Base-by-base conservation (phyloP, 2,888 invertebrate genomes). In the Drosophila quinaria region DNA sequence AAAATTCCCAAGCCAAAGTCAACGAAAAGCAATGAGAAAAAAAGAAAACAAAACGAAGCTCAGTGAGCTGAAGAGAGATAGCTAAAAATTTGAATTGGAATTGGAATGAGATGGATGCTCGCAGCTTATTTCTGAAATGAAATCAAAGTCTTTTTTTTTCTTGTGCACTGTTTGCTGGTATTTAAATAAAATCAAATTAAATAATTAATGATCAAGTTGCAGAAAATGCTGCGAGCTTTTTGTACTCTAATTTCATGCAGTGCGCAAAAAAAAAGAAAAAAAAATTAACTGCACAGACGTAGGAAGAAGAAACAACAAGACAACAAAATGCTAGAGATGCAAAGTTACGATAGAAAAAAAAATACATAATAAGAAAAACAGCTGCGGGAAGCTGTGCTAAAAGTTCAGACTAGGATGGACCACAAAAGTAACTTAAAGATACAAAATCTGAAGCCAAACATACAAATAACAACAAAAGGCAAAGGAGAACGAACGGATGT, bases 381-480 rank as follows among this genome's bases (percentile, higher is more conserved):
- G 50, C 68, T 64, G 63, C 63, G 55, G 51, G 61, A 58, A 41
- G 76, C 58, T 58, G 51, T 66, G 54, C 62, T 66, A 60, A 72
- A 74, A 63, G 60, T 73, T 73, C 58, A 62, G 41, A 52, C 39
- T 50, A 22, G 61, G 49, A 55, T 63, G 50, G 68, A 64, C 66
- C 61, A 67, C 74, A 83, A 79, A 80, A 87, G 79, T 81, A 81
- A 70, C 84, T 81, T 65, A 74, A 77, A 83, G 81, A 84, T 81
- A 83, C 69, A 78, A 74, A 68, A 80, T 73, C 70, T 73, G 47
- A 61, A 78, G 68, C 66, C 54, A 58, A 63, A 52, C 55, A 77
- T 47, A 29, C 29, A 29, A 29, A 29, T 29, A 79, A 71, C 61
- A 77, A 74, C 69, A 75, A 81, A 82, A 80, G 73, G 59, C 70